Conservation (phyloP, 2,113 vertebrate genomes). For the Barbus barbus region DNA sequence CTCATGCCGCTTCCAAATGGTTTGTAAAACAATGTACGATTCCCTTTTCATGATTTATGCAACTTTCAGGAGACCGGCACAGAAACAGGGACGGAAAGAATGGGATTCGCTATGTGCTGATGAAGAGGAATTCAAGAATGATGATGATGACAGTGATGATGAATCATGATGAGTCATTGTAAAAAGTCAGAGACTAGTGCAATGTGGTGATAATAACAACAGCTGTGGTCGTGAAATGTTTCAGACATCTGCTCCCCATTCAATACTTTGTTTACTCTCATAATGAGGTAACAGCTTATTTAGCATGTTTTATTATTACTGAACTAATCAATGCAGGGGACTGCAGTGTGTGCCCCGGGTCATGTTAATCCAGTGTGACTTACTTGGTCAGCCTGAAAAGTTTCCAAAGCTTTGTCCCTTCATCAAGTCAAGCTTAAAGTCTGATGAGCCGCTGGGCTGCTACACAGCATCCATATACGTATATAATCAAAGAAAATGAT, state of each 20-base stretch:
- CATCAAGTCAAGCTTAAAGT: not conserved
- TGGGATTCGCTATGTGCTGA: conserved; percentile 24
- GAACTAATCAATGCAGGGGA: not conserved
- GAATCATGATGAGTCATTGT: conserved; percentile 27
- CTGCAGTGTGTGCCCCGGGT: not conserved
- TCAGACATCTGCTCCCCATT: conserved; percentile 34
- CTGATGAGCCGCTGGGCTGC: too few species aligned
- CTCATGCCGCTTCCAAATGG: conserved; percentile 73
- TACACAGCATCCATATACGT: not conserved
- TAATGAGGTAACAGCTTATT: conserved; percentile 34
- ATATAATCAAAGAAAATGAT: not conserved
- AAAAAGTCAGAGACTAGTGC: not conserved
- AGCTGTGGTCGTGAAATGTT: conserved; percentile 33
- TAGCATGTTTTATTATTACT: conserved; percentile 18
- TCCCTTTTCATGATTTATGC: conserved; percentile 69
- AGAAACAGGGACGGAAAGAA: conserved; percentile 37
- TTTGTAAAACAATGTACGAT: conserved; percentile 78
- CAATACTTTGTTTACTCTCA: conserved; percentile 27
- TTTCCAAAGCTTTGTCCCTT: not conserved
- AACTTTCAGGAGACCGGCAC: conserved; percentile 49
- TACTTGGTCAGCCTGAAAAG: not conserved
- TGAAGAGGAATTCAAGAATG: conserved; percentile 9
- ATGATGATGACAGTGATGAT: conserved; percentile 29
- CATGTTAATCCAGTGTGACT: not conserved
- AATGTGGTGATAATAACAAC: conserved; percentile 27